Base-by-base conservation (phyloP, 1,140 invertebrate species). In the Aethina tumida region DNA sequence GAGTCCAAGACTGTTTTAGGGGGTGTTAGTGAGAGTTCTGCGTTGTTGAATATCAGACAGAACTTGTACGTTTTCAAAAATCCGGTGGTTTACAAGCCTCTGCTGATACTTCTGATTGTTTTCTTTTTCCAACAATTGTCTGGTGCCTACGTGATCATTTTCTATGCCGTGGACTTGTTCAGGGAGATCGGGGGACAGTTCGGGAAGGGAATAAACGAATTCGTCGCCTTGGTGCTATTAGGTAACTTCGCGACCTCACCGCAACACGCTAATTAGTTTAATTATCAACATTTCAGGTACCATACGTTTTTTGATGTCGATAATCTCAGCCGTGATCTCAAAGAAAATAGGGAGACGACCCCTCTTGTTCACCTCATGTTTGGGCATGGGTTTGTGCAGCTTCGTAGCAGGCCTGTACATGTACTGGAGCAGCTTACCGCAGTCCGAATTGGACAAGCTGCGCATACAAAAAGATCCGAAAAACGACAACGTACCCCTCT, bases 61-160 rank as follows among this genome's bases (percentile, higher is more conserved):
- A 26, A 45, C 18, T 18, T 54, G 2, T 29, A 32, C 12, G 9
- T 49, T 3, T 57, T 49, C 9, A 50, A 36, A 10, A 41, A 47
- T n/a, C 60, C 65, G 0, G 53, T 42, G 18, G 59, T 65, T 4
- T 70, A 68, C 48, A 68, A 70, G 42, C 74, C 75, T 1, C 44
- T 71, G 0, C 15, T 62, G 3, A 62, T 75, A 4, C 56, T 75
- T 1, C 16, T 68, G 0, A 20, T 64, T 3, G 45, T 76, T 10
- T 68, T 77, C 41, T 12, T 69, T 0, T 59, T 75, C 3, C 75
- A 77, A 56, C 74, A 77, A 55, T 41, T 73, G 0, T 66, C 69
- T 2, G 74, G 74, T 7, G 60, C 62, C 20, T 77, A 83, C 55
- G 71, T 74, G 1, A 65, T 83, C 2, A 76, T 81, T 43, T 81